Evolutionary conservation across 2,113 vertebrate species (phyloP).

Genomic region (Formicarius rufipectus): DNA sequence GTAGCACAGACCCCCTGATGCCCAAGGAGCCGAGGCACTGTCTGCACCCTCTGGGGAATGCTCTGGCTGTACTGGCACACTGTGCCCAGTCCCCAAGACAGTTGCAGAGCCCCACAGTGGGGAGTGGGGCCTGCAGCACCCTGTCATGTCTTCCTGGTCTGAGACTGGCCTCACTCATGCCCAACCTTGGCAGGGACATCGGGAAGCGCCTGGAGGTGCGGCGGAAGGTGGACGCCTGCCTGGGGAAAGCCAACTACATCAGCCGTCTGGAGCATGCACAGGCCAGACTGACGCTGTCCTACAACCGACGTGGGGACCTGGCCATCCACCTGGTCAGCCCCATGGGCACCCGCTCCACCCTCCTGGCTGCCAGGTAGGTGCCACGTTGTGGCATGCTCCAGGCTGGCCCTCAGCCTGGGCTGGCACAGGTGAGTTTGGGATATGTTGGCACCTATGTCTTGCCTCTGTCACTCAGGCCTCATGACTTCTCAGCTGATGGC

Average conservation of each 20-base stretch:
- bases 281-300: slow-evolving; percentile 91
- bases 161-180: background rate
- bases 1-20: rapidly evolving
- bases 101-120: rapidly evolving
- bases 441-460: too few relatives aligned
- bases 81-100: background rate
- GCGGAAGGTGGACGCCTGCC: slow-evolving; percentile 83
- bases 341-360: slow-evolving; percentile 90
- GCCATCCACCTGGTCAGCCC: slow-evolving; percentile 94
- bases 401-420: background rate
- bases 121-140: rapidly evolving
- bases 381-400: rapidly evolving
- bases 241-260: slow-evolving; percentile 82
- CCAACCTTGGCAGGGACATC: slow-evolving; percentile 83
- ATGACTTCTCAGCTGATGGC: slow-evolving; percentile 93
- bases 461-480: slow-evolving; percentile 75
- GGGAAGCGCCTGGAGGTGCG: slow-evolving; percentile 86
- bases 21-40: background rate
- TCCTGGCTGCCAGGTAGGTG: slow-evolving; percentile 89
- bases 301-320: slow-evolving; percentile 93
- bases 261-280: slow-evolving; percentile 89
- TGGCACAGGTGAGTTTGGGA: background rate
- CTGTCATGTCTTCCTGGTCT: rapidly evolving
- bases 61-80: background rate
- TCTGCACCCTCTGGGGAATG: rapidly evolving